Percentiles rank a stretch among this genome's conserved stretches.
These are phyloP conservation scores for Acleris cristana DNA, from an alignment of 2,888 invertebrate species.

Conservation along the genomic window DNA sequence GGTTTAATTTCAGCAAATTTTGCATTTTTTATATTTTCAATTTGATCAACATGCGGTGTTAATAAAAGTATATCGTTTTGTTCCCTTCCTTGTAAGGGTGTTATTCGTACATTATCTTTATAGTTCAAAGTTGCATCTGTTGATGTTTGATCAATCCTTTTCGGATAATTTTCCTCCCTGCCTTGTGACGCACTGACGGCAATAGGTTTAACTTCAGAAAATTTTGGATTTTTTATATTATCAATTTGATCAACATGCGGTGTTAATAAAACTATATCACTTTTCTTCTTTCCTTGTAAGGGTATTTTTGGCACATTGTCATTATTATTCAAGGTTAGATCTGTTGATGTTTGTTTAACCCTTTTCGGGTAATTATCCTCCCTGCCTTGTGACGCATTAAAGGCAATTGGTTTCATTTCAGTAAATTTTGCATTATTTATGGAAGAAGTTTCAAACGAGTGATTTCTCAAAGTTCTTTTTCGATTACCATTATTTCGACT, in stretches of 20 bases:
- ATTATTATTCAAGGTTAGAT: not conserved
- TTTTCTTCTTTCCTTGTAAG: too few relatives aligned
- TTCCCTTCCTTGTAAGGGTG: not conserved
- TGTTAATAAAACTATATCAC: too few relatives aligned
- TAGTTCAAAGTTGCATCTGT: not conserved
- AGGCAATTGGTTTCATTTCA: not conserved
- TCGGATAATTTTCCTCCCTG: not conserved
- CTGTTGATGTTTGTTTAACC: not conserved
- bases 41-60: too few relatives aligned
- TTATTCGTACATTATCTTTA: not conserved
- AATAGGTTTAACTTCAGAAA: not conserved
- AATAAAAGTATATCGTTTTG: not conserved
- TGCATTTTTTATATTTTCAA: not conserved
- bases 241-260: too few relatives aligned
- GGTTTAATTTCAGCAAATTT: not conserved
- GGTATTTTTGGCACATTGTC: too few relatives aligned
- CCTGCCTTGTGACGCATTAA: not conserved
- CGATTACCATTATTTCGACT: not conserved
- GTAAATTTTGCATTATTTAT: not conserved
- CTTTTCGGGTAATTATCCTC: constrained; percentile 2
- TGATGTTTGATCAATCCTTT: not conserved
- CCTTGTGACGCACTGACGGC: not conserved
- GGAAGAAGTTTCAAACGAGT: not conserved
- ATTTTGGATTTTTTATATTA: not conserved
- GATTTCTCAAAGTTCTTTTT: not conserved